These are phyloP conservation scores for Hyphantria cunea DNA, from an alignment of 1,140 invertebrate species.

Conservation along the genomic window DNA sequence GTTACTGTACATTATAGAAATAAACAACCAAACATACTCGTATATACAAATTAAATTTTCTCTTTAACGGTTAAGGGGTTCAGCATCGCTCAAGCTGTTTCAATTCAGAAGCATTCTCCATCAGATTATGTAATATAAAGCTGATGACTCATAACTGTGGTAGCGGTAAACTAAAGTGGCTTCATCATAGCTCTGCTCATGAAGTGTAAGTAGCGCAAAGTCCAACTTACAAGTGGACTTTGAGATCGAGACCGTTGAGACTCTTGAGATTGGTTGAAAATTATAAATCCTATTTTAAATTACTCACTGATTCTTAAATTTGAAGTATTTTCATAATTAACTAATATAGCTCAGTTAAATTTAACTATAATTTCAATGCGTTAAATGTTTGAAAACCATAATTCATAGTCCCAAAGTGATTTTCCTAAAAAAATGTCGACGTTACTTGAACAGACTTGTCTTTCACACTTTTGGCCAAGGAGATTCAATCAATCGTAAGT, in stretches of 20 bases:
- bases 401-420: too few relatives aligned
- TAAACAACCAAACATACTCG: too few relatives aligned
- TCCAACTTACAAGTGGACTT: conserved; percentile 26
- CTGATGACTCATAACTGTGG: conserved; percentile 34
- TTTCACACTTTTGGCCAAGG: too few relatives aligned
- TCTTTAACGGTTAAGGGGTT: too few relatives aligned
- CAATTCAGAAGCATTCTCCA: background rate
- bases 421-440: background rate
- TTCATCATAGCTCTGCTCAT: conserved; percentile 11
- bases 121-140: conserved; percentile 15
- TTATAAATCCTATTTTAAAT: conserved; percentile 18
- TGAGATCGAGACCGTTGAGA: conserved; percentile 15
- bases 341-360: conserved; percentile 10
- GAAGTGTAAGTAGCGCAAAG: conserved; percentile 13
- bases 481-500: too few relatives aligned
- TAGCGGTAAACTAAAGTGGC: background rate
- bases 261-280: conserved; percentile 19
- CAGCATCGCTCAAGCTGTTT: background rate
- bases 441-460: background rate
- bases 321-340: conserved; percentile 3
- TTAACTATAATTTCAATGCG: too few relatives aligned
- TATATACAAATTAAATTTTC: too few relatives aligned
- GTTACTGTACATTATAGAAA: too few relatives aligned
- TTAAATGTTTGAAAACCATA: too few relatives aligned
- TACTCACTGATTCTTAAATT: conserved; percentile 24